Percentiles rank a stretch among this genome's conserved stretches.
Conservation (phyloP, 2,888 invertebrate genomes). For the Drosophila mettleri region DNA sequence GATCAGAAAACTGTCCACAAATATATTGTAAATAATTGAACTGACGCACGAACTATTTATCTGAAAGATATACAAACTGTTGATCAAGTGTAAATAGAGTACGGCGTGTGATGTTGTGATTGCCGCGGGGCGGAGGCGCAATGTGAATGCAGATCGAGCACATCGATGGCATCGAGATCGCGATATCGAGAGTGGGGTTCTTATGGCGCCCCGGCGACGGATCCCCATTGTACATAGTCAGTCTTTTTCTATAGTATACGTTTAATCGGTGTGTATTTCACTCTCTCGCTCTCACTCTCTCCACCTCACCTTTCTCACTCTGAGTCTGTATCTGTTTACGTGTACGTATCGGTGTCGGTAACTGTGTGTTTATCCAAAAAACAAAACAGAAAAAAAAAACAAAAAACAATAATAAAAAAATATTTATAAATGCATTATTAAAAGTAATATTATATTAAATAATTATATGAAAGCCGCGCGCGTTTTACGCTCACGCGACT, state of each 20-base stretch:
- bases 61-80: constrained; percentile 32
- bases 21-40: constrained; percentile 51
- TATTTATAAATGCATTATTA: constrained; percentile 1
- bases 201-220: constrained; percentile 42
- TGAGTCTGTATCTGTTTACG: constrained; percentile 14
- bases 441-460: constrained; percentile 23
- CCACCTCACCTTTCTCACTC: constrained; percentile 7
- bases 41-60: constrained; percentile 14
- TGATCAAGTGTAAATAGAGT: constrained; percentile 27
- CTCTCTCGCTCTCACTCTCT: constrained; percentile 7
- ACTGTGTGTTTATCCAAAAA: constrained; percentile 37
- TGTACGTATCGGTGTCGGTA: constrained; percentile 29
- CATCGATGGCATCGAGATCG: constrained; percentile 50
- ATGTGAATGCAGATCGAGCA: constrained; percentile 33
- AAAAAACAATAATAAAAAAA: constrained; percentile 12
- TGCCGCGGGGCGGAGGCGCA: constrained; percentile 13
- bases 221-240: constrained; percentile 54
- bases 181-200: constrained; percentile 50
- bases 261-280: constrained; percentile 17
- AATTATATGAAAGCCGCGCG: constrained; percentile 3
- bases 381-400: no score
- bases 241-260: constrained; percentile 36
- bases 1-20: constrained; percentile 9
- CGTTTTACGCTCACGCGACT: constrained; percentile 3
- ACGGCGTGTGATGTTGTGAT: constrained; percentile 10